A percentile compares a stretch with the other conserved stretches of the same genome.
Evolutionary conservation across 2,113 vertebrate species (phyloP).

Genomic region (Hiodon tergisus): DNA sequence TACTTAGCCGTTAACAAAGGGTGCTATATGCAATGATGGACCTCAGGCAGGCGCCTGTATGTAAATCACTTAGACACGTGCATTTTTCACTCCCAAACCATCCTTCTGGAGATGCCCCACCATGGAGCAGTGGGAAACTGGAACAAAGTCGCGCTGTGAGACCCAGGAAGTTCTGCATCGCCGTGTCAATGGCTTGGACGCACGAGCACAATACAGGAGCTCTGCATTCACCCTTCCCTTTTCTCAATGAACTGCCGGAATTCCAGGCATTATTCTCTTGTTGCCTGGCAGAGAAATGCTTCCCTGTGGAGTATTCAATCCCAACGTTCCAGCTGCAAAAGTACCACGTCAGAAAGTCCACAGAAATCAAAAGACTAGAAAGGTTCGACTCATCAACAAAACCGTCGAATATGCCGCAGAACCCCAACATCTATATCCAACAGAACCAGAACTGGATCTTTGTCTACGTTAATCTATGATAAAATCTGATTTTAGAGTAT

Average conservation of each 20-base stretch:
- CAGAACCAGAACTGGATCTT: no score
- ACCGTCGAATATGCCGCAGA: not conserved
- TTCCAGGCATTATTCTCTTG: constrained; percentile 58
- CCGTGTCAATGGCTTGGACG: constrained; percentile 38
- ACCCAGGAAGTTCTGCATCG: constrained; percentile 23
- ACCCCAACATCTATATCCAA: no score
- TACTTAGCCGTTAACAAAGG: no score
- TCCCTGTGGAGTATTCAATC: constrained; percentile 48
- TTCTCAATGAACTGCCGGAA: constrained; percentile 62
- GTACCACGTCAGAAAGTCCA: constrained; percentile 26
- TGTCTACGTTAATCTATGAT: no score
- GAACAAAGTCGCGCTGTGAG: constrained; percentile 27
- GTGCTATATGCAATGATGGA: not conserved
- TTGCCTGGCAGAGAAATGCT: constrained; percentile 58
- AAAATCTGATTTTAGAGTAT: no score
- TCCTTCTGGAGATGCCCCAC: not conserved
- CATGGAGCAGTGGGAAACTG: constrained; percentile 18
- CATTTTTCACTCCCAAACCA: not conserved
- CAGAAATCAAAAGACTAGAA: not conserved
- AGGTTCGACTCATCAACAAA: not conserved
- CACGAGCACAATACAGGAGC: constrained; percentile 56
- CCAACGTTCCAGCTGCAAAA: constrained; percentile 39
- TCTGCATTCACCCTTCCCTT: constrained; percentile 44
- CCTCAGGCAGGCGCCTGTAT: not conserved
- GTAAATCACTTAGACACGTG: not conserved